Base-by-base conservation (phyloP, 2,888 invertebrate species). In the Trachelus iudaicus region DNA sequence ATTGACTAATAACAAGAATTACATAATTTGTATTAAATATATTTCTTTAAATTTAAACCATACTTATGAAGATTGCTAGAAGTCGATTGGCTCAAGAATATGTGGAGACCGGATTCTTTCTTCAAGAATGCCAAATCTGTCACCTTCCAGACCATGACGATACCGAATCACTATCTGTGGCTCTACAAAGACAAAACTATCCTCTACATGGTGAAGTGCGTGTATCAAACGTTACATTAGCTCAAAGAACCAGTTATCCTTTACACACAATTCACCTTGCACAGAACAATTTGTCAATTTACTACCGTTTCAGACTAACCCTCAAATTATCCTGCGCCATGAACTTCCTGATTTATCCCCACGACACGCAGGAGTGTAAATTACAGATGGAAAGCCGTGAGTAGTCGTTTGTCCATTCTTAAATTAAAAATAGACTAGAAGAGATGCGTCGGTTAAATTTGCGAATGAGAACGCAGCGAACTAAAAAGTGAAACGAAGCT, bases 81-180 rank as follows among this genome's bases (percentile, higher is more conserved):
- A 92, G 97, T 97, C 4, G 97, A 97, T 89, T 97, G 97, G 97
- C 91, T 97, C 85, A 97, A 97, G 89, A 96, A 97, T 89, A 97
- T 98, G 95, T 98, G 98, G 98, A 93, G 97, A 75, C 98, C 98
- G 0, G 98, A 98, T 92, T 97, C 97, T 11, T 98, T 97, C 92
- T 97, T 98, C 93, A 97, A 97, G 92, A 98, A 98, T 90, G 97
- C 97, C 75, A 98, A 98, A 92, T 96, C 97, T 0, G 98, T 98
- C 2, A 97, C 97, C 13, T 97, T 98, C 90, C 98, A 98, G 92
- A 97, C 97, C 0, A 97, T 98, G 97, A 98, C 98, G 69, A 97
- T 98, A 83, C 98, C 98, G 0, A 98, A 98, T 92, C 97, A 98
- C 91, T 98, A 98, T 91, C 95, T 98, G 88, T 97, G 97, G 97